Conservation (phyloP, 2,113 vertebrate species). For the Colius striatus region DNA sequence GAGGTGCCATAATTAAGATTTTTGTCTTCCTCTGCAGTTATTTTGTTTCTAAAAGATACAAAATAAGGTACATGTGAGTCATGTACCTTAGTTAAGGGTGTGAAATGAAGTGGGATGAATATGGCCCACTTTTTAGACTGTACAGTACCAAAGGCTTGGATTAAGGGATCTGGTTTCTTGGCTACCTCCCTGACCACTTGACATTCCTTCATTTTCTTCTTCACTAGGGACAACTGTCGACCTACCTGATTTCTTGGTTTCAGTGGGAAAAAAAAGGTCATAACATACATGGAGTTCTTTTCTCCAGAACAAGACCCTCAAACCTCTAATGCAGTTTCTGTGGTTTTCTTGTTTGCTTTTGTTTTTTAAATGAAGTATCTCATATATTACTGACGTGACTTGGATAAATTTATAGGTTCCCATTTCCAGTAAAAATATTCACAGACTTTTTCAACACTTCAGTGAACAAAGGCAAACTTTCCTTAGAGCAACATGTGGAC, state of each 20-base stretch:
- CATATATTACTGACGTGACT: background rate
- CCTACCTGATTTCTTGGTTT: background rate
- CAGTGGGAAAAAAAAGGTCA: background rate
- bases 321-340: background rate
- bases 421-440: background rate
- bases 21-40: background rate
- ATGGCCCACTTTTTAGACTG: background rate
- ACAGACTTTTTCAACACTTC: background rate
- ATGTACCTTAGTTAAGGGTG: background rate
- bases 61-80: background rate
- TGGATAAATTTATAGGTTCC: background rate
- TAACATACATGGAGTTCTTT: background rate
- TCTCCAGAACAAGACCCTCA: background rate
- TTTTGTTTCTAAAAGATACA: background rate
- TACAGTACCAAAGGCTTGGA: background rate
- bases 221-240: background rate
- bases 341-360: background rate
- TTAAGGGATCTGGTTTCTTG: background rate
- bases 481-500: background rate
- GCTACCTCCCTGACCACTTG: background rate
- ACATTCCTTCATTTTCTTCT: background rate
- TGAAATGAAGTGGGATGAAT: background rate
- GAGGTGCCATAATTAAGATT: background rate
- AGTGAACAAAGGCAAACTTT: background rate
- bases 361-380: background rate